Base-by-base conservation (phyloP, 2,113 vertebrate species). In the Ciconia boyciana region DNA sequence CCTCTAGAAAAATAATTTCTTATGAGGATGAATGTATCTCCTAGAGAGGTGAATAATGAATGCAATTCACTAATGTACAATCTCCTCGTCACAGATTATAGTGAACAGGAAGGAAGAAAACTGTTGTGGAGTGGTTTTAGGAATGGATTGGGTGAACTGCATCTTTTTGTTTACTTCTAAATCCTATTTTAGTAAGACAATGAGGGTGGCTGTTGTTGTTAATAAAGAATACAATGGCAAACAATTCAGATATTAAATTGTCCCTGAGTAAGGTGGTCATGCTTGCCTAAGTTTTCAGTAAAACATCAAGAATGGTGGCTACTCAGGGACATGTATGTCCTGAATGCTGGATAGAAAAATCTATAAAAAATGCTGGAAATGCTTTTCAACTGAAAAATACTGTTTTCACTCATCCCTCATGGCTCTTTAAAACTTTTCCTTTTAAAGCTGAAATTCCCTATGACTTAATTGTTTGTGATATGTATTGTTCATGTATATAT, bases 401-500 rank as follows among this genome's bases (percentile, higher is more conserved):
- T 16, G 3, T 15, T 91, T 91, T 51, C 18, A 51, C 13, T 68
- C 26, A 65, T 58, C 10, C 17, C 3, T 41, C 25, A 44, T 36
- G 0, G 0, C 31, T 77, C 18, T 57, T 58, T 26, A 9, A 34
- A 79, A 71, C 24, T 51, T 77, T 74, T n/a, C 6, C 20, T 83
- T 80, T 54, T 55, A 29, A 58, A 70, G 12, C 4, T 2, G 2
- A 51, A 61, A 70, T 78, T 62, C 8, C 5, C 28, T 29, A 1
- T n/a, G 31, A 49, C 14, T 70, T 55, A 36, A 6, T 46, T 22
- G 3, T 12, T 65, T 83, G 10, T 34, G 16, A 12, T 16, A 3
- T 24, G 0, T 31, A 12, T 43, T 46, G 32, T 26, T 85, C 6
- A 20, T 5, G 8, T 31, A 6, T 5, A 11, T 3, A 10, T 2